Conservation (phyloP, 2,113 vertebrate genomes). For the Amazona vittata region DNA sequence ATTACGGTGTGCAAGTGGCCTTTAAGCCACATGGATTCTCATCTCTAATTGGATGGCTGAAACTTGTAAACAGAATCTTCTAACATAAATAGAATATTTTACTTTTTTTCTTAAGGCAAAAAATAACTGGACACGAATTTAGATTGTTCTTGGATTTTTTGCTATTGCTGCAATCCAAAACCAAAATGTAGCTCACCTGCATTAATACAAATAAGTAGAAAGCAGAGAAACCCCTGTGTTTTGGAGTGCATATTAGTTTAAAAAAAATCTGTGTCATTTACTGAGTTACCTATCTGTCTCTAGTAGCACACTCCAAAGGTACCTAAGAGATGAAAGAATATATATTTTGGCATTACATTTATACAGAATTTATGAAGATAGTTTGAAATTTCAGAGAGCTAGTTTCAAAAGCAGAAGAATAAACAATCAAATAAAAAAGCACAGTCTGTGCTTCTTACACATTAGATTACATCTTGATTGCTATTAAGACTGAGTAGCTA, state of each 20-base stretch:
- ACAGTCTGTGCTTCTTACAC: not conserved
- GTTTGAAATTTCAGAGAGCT: not conserved
- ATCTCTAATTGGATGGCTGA: not conserved
- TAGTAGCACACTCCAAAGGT: not conserved
- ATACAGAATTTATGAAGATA: not conserved
- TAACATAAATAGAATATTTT: not conserved
- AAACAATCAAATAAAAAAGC: not conserved
- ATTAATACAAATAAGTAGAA: not conserved
- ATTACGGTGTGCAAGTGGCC: not conserved
- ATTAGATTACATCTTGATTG: not conserved
- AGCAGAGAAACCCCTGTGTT: not conserved
- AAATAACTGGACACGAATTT: not conserved
- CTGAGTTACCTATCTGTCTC: not conserved
- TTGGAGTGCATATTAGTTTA: not conserved
- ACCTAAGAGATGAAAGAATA: not conserved
- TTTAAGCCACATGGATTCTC: not conserved
- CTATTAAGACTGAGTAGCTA: not conserved
- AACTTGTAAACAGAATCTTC: not conserved
- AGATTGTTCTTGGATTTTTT: not conserved
- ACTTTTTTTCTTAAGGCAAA: not conserved
- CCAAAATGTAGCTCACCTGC: not conserved
- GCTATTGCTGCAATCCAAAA: not conserved
- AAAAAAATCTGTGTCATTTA: not conserved
- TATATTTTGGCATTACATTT: not conserved
- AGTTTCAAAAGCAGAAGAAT: not conserved